Conservation (phyloP, 2,888 invertebrate species). For the Bellardia pandia region DNA sequence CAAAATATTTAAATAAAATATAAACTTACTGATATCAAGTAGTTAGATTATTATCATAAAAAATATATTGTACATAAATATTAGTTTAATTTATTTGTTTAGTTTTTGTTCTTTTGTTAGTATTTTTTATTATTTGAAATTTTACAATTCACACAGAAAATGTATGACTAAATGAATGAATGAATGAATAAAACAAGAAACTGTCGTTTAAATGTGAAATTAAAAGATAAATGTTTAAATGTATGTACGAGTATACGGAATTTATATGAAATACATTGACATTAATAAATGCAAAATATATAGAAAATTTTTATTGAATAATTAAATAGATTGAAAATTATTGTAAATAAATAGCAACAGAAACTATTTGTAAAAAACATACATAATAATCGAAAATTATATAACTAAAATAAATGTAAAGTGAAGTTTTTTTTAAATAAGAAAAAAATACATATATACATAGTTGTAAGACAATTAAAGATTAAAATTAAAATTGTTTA, state of each 20-base stretch:
- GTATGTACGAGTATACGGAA: background rate
- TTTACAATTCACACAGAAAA: constrained; percentile 19
- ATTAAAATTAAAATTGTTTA: no score
- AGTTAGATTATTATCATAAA: background rate
- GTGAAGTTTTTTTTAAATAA: background rate
- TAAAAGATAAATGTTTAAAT: background rate
- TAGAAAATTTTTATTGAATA: background rate
- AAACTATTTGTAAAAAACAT: background rate
- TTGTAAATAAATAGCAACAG: constrained; percentile 31
- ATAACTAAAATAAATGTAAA: background rate
- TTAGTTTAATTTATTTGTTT: constrained; percentile 14
- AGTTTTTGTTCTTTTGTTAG: background rate
- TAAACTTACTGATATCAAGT: background rate
- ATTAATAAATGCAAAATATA: constrained; percentile 17
- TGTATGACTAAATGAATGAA: background rate
- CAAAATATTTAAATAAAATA: background rate
- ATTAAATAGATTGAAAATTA: background rate
- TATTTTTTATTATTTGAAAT: background rate
- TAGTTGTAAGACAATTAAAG: no score
- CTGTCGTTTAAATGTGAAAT: constrained; percentile 1
- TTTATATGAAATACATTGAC: constrained; percentile 25
- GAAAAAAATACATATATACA: background rate
- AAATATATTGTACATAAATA: background rate
- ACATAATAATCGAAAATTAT: background rate
- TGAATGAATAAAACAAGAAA: constrained; percentile 21